These are phyloP conservation scores for Drosophila limbata DNA, from an alignment of 2,888 invertebrate species.

Conservation along the genomic window DNA sequence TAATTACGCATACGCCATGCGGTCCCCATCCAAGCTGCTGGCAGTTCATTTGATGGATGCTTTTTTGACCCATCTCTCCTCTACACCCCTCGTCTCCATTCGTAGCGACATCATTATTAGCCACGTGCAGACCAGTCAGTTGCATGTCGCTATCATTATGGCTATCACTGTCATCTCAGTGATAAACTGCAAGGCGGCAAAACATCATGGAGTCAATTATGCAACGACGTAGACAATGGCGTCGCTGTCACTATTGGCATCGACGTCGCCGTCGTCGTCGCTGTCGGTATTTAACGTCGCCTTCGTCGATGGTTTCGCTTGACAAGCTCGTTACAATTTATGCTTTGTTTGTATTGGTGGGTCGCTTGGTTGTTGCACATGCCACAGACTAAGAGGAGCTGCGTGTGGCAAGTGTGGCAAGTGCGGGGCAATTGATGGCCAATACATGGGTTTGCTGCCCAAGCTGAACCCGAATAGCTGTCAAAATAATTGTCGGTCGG, in stretches of 20 bases:
- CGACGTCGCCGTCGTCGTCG: slow-evolving; percentile 2
- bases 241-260: slow-evolving; percentile 10
- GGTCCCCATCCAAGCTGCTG: slow-evolving; percentile 8
- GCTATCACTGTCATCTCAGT: slow-evolving; percentile 50
- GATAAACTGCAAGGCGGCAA: slow-evolving; percentile 67
- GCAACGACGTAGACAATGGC: slow-evolving; percentile 41
- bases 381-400: not conserved
- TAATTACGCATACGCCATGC: slow-evolving; percentile 56
- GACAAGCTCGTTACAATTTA: slow-evolving; percentile 75
- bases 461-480: slow-evolving; percentile 49
- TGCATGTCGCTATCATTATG: slow-evolving; percentile 49
- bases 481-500: slow-evolving; percentile 61
- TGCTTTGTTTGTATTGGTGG: slow-evolving; percentile 64
- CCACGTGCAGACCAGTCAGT: slow-evolving; percentile 32
- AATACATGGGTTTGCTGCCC: slow-evolving; percentile 28
- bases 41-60: slow-evolving; percentile 42
- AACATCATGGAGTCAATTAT: slow-evolving; percentile 68
- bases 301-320: slow-evolving; percentile 34
- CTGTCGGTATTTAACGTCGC: slow-evolving; percentile 29
- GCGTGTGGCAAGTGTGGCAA: not conserved
- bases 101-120: slow-evolving; percentile 47
- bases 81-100: not conserved
- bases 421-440: slow-evolving; percentile 14
- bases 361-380: slow-evolving; percentile 29
- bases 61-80: slow-evolving; percentile 3